Evolutionary conservation across 2,888 invertebrate species (phyloP).

Genomic region (Xestobium rufovillosum): DNA sequence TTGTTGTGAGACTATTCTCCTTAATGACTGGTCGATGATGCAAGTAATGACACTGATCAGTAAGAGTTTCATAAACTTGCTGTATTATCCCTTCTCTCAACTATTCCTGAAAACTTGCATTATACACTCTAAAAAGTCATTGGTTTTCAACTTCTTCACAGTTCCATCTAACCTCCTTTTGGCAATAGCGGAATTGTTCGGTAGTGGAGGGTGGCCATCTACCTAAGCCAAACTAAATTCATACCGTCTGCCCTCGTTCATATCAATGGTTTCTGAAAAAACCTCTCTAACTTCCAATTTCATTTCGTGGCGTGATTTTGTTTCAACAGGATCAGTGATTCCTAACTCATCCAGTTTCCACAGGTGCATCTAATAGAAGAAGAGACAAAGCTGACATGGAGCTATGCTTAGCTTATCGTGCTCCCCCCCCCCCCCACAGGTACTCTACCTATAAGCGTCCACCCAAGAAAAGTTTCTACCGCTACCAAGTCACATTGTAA

Average conservation of each 20-base stretch:
- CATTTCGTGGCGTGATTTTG: slow-evolving; percentile 5
- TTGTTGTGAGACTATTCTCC: background rate
- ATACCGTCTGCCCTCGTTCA: slow-evolving; percentile 17
- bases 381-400: slow-evolving; percentile 2
- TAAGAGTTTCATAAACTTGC: slow-evolving; percentile 7
- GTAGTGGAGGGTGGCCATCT: slow-evolving; percentile 16
- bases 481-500: slow-evolving; percentile 1
- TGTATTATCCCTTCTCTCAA: slow-evolving; percentile 16
- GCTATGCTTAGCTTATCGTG: background rate
- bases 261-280: slow-evolving; percentile 15
- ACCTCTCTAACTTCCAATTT: slow-evolving; percentile 10
- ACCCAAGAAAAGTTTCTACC: slow-evolving; percentile 7
- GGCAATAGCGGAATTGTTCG: slow-evolving; percentile 14
- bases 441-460: slow-evolving; percentile 12
- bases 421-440: background rate
- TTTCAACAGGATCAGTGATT: slow-evolving; percentile 13
- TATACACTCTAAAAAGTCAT: slow-evolving; percentile 7
- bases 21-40: background rate
- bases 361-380: slow-evolving; percentile 4
- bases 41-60: background rate
- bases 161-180: slow-evolving; percentile 12
- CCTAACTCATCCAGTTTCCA: slow-evolving; percentile 14
- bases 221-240: slow-evolving; percentile 13
- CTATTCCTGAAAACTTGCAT: slow-evolving; percentile 18
- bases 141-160: slow-evolving; percentile 11